phyloP scores from a whole-genome alignment of 2,888 invertebrate genomes.

The Zootermopsis nevadensis region DNA sequence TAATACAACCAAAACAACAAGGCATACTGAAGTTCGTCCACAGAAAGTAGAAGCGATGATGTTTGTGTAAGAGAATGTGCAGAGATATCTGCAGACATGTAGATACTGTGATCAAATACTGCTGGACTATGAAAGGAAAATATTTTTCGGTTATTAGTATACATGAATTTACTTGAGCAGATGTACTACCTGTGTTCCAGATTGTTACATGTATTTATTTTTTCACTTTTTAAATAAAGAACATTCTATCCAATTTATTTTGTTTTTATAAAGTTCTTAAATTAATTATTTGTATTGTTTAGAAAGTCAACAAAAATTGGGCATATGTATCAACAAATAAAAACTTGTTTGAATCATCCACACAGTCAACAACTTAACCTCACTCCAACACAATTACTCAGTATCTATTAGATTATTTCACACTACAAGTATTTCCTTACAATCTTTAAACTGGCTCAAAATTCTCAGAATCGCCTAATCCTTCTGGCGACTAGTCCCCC shows the following conservation, averaged over 20 bases:
- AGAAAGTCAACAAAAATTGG: not conserved
- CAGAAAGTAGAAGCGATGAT: not conserved
- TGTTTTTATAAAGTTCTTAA: not conserved
- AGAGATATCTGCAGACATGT: not conserved
- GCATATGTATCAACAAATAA: not conserved
- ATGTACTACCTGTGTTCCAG: not conserved
- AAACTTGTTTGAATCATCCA: not conserved
- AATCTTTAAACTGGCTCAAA: not conserved
- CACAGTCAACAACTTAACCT: conserved; percentile 21
- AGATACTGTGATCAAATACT: not conserved
- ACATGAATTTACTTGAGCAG: not conserved
- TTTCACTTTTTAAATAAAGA: not conserved
- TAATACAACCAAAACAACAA: conserved; percentile 42
- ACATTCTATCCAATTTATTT: not conserved
- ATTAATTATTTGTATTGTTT: too few species aligned
- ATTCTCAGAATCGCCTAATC: not conserved
- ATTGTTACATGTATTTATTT: not conserved
- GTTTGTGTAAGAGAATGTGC: not conserved
- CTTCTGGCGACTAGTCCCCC: not conserved
- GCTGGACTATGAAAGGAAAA: not conserved
- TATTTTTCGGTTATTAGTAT: not conserved
- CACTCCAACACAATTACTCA: not conserved
- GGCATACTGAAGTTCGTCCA: not conserved
- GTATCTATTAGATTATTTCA: not conserved
- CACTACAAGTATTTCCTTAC: not conserved